phyloP scores from a whole-genome alignment of 2,888 invertebrate species.

The Oligia strigilis region DNA sequence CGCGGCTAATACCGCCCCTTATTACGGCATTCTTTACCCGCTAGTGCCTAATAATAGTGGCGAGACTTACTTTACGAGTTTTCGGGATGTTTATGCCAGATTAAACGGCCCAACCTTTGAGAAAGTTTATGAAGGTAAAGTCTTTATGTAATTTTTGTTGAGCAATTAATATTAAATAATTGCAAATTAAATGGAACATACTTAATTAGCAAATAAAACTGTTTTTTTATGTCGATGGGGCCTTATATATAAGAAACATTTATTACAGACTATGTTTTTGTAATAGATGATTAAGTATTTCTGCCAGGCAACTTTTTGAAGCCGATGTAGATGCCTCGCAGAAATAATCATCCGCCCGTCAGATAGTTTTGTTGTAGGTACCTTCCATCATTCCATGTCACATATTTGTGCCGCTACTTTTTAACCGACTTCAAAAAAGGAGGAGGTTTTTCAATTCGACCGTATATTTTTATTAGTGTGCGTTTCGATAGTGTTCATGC shows the following conservation, averaged over 20 bases:
- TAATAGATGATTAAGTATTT: not conserved
- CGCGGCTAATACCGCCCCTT: conserved; percentile 79
- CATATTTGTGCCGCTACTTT: not conserved
- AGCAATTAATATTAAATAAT: conserved; percentile 9
- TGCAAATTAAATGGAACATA: not conserved
- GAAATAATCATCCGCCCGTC: not conserved
- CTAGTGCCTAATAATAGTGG: conserved; percentile 83
- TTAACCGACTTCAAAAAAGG: too few species aligned
- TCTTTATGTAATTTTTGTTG: conserved; percentile 16
- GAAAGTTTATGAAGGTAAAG: conserved; percentile 56
- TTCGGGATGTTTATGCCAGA: conserved; percentile 78
- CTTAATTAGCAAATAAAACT: not conserved
- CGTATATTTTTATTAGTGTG: not conserved
- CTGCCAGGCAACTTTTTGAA: not conserved
- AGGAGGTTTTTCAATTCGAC: too few species aligned
- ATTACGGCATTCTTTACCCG: conserved; percentile 85
- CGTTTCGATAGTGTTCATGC: not conserved
- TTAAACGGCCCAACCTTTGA: conserved; percentile 70
- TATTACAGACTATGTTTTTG: not conserved
- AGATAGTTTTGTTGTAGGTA: not conserved
- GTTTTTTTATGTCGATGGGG: not conserved
- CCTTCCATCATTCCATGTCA: not conserved
- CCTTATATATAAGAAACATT: not conserved
- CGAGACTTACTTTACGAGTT: conserved; percentile 85
- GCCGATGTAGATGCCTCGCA: not conserved